A percentile compares a stretch with the other conserved stretches of the same genome.
phyloP scores from a whole-genome alignment of 1,140 invertebrate species.

The Frieseomelitta varia region DNA sequence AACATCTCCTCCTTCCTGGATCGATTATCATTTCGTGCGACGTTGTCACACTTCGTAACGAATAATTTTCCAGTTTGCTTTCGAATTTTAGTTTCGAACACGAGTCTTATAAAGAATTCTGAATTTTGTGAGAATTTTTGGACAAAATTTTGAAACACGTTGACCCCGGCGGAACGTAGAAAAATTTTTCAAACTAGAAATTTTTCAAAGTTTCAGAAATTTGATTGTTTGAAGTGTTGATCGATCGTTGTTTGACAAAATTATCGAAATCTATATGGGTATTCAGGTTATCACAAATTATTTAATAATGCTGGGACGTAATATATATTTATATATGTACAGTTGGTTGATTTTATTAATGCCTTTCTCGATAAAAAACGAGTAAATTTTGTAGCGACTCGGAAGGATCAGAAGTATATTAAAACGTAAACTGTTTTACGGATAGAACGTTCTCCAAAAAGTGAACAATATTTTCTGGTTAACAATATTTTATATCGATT shows the following conservation, averaged over 20 bases:
- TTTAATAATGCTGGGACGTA: neutral
- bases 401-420: neutral
- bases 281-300: neutral
- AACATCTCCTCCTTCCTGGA: no score
- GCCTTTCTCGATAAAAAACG: neutral
- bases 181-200: neutral
- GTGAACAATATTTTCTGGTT: neutral
- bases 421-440: neutral
- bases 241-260: neutral
- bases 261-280: neutral
- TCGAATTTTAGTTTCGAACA: neutral
- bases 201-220: no score
- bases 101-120: neutral
- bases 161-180: neutral
- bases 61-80: neutral
- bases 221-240: neutral
- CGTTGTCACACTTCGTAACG: neutral
- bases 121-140: neutral
- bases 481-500: neutral
- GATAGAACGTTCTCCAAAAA: neutral
- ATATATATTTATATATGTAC: neutral
- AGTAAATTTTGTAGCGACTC: neutral
- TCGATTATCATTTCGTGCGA: neutral
- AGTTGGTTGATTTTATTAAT: neutral
- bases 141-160: neutral